phyloP scores from a whole-genome alignment of 2,797 vertebrate genomes.

The Lemur catta region DNA sequence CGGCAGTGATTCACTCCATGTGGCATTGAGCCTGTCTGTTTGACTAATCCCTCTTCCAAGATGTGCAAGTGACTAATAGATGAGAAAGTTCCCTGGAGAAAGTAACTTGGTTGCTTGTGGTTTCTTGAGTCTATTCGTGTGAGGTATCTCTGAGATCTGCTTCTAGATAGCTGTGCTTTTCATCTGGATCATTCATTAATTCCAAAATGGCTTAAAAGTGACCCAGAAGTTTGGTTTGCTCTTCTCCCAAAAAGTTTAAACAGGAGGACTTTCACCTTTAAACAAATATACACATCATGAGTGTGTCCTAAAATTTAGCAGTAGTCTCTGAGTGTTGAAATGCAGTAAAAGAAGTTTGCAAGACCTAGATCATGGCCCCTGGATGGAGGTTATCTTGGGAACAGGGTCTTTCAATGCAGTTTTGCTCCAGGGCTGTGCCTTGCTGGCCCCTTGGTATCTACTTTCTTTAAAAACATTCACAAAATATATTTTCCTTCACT shows the following conservation, averaged over 20 bases:
- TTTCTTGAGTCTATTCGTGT: slow-evolving; percentile 49
- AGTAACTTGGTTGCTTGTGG: slow-evolving; percentile 63
- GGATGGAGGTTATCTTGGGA: not conserved
- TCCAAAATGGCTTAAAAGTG: slow-evolving; percentile 19
- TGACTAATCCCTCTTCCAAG: slow-evolving; percentile 70
- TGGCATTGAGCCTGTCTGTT: slow-evolving; percentile 49
- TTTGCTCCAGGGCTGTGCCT: not conserved
- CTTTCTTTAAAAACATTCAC: not conserved
- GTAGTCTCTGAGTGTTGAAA: not conserved
- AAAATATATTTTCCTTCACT: not conserved
- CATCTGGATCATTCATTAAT: slow-evolving; percentile 56
- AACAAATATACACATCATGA: not conserved
- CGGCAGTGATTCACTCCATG: slow-evolving; percentile 45
- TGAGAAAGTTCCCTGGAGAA: slow-evolving; percentile 75
- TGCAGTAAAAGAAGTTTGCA: not conserved
- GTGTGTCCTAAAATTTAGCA: not conserved
- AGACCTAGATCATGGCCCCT: not conserved
- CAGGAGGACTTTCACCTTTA: not conserved
- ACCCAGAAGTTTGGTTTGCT: slow-evolving; percentile 13
- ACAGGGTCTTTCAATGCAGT: not conserved
- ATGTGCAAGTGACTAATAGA: slow-evolving; percentile 73
- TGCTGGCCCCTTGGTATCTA: not conserved
- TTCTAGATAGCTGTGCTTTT: slow-evolving; percentile 14
- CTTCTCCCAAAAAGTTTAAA: not conserved
- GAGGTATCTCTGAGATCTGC: slow-evolving; percentile 44